Percentiles rank a stretch among this genome's conserved stretches.
phyloP scores from a whole-genome alignment of 2,888 invertebrate genomes.

The Drosophila ustulata region DNA sequence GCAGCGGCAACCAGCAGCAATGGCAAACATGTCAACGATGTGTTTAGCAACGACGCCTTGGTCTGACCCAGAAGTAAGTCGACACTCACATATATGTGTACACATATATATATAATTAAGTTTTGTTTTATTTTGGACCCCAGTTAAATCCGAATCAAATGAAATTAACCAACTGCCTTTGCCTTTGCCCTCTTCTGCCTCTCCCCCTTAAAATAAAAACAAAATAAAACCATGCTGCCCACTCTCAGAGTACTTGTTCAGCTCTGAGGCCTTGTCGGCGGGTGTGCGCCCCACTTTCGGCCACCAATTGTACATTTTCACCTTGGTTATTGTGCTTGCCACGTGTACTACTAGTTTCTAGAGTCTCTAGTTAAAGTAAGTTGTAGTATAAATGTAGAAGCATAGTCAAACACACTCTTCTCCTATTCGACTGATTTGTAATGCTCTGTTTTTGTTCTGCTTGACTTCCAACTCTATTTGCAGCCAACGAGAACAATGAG shows the following conservation, averaged over 20 bases:
- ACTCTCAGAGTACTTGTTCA: conserved; percentile 69
- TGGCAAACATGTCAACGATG: conserved; percentile 84
- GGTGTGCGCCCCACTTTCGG: conserved; percentile 59
- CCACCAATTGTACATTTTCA: conserved; percentile 71
- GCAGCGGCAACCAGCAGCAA: conserved; percentile 51
- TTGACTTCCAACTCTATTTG: conserved; percentile 23
- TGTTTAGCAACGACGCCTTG: conserved; percentile 83
- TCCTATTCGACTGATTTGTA: conserved; percentile 7
- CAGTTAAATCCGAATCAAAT: conserved; percentile 17
- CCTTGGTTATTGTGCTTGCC: conserved; percentile 62
- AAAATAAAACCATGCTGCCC: conserved; percentile 34
- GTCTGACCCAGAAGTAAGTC: conserved; percentile 85
- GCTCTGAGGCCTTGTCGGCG: conserved; percentile 70
- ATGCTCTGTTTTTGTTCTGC: conserved; percentile 5
- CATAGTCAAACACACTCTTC: background rate
- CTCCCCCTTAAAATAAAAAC: conserved; percentile 1
- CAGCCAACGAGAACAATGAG: conserved; percentile 36
- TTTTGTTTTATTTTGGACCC: conserved; percentile 7
- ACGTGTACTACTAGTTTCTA: conserved; percentile 67
- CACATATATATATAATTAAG: conserved; percentile 1
- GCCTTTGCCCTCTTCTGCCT: conserved; percentile 46
- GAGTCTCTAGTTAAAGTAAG: conserved; percentile 70
- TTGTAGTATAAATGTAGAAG: conserved; percentile 11
- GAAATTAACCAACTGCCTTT: conserved; percentile 36
- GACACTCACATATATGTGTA: conserved; percentile 1